Conservation (phyloP, 2,888 invertebrate species). For the Phaedon cochleariae region DNA sequence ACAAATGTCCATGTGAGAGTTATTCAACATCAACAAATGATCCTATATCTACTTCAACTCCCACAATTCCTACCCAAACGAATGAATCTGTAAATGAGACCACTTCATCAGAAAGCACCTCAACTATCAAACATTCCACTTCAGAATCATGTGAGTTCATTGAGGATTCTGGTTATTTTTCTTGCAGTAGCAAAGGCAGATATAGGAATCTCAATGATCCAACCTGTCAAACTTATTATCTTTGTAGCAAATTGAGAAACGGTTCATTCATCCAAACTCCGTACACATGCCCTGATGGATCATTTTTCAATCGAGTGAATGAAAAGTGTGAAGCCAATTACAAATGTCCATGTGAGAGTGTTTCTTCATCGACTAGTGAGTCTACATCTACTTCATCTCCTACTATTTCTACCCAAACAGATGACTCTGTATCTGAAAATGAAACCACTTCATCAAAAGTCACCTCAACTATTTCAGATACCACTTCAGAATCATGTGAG, state of each 20-base stretch:
- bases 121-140: neutral
- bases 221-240: constrained; percentile 45
- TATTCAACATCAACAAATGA: neutral
- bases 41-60: neutral
- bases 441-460: neutral
- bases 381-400: constrained; percentile 9
- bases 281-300: constrained; percentile 38
- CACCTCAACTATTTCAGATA: neutral
- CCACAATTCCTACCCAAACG: neutral
- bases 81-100: neutral
- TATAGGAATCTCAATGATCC: constrained; percentile 60
- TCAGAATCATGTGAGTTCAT: neutral
- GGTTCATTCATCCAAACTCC: constrained; percentile 31
- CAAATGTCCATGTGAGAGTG: constrained; percentile 36
- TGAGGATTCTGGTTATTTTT: constrained; percentile 26
- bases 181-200: constrained; percentile 58
- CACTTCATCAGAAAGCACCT: neutral
- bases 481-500: neutral
- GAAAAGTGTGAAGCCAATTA: constrained; percentile 37
- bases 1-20: constrained; percentile 53
- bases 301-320: constrained; percentile 41
- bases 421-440: neutral
- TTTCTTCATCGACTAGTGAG: neutral
- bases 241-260: constrained; percentile 42
- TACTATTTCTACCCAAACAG: neutral